A percentile compares a stretch with the other conserved stretches of the same genome.
Conservation (phyloP, 2,113 vertebrate genomes). For the Nothocercus nigrocapillus region DNA sequence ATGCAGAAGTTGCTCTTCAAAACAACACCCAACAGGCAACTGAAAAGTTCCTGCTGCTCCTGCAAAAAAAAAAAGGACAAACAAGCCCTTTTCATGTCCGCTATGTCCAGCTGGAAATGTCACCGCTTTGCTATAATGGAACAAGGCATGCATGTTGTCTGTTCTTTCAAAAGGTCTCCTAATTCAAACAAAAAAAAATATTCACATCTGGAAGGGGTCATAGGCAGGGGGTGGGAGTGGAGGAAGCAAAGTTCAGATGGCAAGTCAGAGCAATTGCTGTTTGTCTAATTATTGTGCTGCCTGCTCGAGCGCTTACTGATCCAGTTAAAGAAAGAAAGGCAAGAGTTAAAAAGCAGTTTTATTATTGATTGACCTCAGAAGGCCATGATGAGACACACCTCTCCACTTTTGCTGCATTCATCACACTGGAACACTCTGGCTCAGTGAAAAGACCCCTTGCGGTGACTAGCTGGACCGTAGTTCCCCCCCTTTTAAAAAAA, state of each 20-base stretch:
- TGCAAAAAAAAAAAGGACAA: conserved; percentile 44
- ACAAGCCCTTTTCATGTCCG: conserved; percentile 56
- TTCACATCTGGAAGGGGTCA: conserved; percentile 53
- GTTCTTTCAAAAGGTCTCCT: conserved; percentile 52
- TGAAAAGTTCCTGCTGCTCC: conserved; percentile 66
- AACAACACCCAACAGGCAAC: conserved; percentile 60
- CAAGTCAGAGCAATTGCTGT: conserved; percentile 11
- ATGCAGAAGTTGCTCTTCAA: conserved; percentile 13
- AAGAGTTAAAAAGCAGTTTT: conserved; percentile 43
- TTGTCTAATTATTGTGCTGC: conserved; percentile 24
- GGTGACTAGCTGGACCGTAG: not conserved
- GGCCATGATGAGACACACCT: not conserved
- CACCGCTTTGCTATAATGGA: conserved; percentile 33
- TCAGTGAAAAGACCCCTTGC: not conserved
- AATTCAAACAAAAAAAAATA: conserved; percentile 65
- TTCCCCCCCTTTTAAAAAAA: not conserved
- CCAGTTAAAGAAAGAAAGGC: not conserved
- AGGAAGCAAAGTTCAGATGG: conserved; percentile 52
- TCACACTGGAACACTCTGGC: not conserved
- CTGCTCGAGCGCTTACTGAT: not conserved
- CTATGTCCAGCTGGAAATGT: conserved; percentile 56
- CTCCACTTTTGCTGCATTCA: conserved; percentile 2
- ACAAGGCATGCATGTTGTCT: conserved; percentile 49
- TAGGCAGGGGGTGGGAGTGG: not conserved
- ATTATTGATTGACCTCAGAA: not conserved